Evolutionary conservation across 2,888 invertebrate species (phyloP).

Genomic region (Caenorhabditis wallacei): DNA sequence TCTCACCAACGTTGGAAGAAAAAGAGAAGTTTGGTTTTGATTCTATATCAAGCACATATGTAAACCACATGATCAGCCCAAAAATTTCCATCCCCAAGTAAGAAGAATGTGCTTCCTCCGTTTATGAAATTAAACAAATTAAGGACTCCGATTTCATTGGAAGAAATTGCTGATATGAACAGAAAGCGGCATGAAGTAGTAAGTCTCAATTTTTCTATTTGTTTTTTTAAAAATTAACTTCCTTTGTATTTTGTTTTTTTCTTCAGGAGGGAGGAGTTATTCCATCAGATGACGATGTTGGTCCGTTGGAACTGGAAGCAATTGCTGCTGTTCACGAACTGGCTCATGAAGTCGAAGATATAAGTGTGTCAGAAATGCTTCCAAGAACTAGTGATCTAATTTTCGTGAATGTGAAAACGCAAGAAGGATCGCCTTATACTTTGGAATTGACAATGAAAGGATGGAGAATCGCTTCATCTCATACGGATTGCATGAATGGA

Average conservation of each 20-base stretch:
- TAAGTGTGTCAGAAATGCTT: slow-evolving; percentile 87
- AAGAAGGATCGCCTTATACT: slow-evolving; percentile 88
- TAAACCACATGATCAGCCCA: slow-evolving; percentile 59
- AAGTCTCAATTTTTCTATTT: slow-evolving; percentile 13
- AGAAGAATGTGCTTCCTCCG: slow-evolving; percentile 8
- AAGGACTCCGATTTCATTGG: slow-evolving; percentile 78
- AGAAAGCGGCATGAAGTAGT: slow-evolving; percentile 73
- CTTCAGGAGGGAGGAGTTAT: slow-evolving; percentile 69
- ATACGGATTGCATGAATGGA: slow-evolving; percentile 83
- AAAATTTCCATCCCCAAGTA: slow-evolving; percentile 56
- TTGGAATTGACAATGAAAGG: slow-evolving; percentile 88
- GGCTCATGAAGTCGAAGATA: slow-evolving; percentile 86
- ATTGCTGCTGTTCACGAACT: slow-evolving; percentile 90
- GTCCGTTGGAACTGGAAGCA: slow-evolving; percentile 86
- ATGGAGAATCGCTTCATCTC: slow-evolving; percentile 80
- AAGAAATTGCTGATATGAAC: slow-evolving; percentile 81
- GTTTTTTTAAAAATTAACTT: neutral
- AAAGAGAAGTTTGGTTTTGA: slow-evolving; percentile 62
- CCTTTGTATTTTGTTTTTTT: neutral
- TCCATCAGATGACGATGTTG: slow-evolving; percentile 68
- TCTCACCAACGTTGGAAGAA: slow-evolving; percentile 76
- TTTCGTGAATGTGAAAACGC: slow-evolving; percentile 89
- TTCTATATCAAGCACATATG: slow-evolving; percentile 11
- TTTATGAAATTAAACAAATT: slow-evolving; percentile 27
- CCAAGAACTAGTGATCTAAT: slow-evolving; percentile 87